Evolutionary conservation across 2,888 invertebrate species (phyloP).

Genomic region (Nebria salina): DNA sequence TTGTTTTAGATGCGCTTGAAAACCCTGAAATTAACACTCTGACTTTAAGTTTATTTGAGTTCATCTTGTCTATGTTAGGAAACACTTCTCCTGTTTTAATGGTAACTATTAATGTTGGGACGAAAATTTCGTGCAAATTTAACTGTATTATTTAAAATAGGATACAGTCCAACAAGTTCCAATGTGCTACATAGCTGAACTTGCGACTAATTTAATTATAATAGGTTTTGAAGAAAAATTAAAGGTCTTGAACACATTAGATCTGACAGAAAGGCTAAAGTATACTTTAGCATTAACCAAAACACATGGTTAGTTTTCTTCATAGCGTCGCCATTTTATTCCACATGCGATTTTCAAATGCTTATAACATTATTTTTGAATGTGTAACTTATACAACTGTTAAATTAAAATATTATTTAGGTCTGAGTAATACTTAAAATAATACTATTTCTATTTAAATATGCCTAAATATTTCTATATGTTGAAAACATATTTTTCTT

Average conservation of each 20-base stretch:
- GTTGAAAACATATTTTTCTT: too few species aligned
- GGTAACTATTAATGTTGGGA: background rate
- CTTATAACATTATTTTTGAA: too few species aligned
- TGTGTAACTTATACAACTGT: too few species aligned
- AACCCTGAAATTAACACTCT: constrained; percentile 7
- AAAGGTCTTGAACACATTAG: constrained; percentile 26
- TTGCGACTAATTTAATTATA: constrained; percentile 11
- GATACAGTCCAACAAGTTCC: constrained; percentile 14
- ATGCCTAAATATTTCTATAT: too few species aligned
- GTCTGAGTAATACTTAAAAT: too few species aligned
- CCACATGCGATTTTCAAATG: background rate
- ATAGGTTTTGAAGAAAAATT: constrained; percentile 27
- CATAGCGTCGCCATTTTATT: background rate
- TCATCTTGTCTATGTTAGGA: background rate
- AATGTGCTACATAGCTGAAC: constrained; percentile 27
- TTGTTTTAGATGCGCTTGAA: constrained; percentile 10
- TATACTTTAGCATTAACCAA: constrained; percentile 5
- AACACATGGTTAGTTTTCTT: background rate
- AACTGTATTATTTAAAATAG: constrained; percentile 10
- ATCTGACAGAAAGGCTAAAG: constrained; percentile 24
- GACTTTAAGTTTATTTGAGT: background rate
- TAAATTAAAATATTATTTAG: too few species aligned
- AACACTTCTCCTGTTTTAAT: background rate
- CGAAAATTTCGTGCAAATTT: too few species aligned
- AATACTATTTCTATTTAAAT: too few species aligned